These are phyloP conservation scores for Lagocephalus sceleratus DNA, from an alignment of 2,797 vertebrate genomes.

Conservation along the genomic window DNA sequence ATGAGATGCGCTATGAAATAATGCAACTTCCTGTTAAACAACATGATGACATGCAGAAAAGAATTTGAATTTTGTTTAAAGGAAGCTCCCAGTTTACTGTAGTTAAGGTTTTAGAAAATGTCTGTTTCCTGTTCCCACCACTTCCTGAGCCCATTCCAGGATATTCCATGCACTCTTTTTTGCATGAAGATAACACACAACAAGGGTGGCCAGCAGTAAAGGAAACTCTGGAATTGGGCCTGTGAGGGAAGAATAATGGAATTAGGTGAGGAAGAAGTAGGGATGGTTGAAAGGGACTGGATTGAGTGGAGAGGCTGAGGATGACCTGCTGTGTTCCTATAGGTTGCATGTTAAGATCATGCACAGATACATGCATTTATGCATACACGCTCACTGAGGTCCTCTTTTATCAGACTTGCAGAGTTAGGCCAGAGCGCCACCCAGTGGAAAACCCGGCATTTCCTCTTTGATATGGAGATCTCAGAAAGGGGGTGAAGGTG, in stretches of 20 bases:
- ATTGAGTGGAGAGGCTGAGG: slow-evolving; percentile 26
- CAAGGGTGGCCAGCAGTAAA: neutral
- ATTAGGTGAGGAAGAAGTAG: neutral
- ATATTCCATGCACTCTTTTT: too few species aligned
- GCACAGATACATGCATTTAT: slow-evolving; percentile 40
- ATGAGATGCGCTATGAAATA: too few species aligned
- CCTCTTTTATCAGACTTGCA: neutral
- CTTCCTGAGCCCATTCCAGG: too few species aligned
- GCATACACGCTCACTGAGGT: slow-evolving; percentile 31
- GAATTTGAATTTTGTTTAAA: too few species aligned
- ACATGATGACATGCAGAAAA: too few species aligned
- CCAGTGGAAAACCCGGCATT: slow-evolving; percentile 24
- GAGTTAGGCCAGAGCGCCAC: slow-evolving; percentile 54
- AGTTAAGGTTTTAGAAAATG: too few species aligned
- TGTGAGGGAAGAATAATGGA: neutral
- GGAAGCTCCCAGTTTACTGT: too few species aligned
- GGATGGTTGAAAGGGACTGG: neutral
- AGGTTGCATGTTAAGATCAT: slow-evolving; percentile 54
- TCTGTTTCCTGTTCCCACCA: too few species aligned
- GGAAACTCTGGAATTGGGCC: too few species aligned
- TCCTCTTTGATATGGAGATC: slow-evolving; percentile 3
- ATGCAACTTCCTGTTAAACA: too few species aligned
- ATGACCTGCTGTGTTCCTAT: slow-evolving; percentile 30
- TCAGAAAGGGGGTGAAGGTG: neutral
- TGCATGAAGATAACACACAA: neutral